Base-by-base conservation (phyloP, 37 sponge, comb jelly and placozoan genomes). In the Chondrilla cf. caribensis region DNA sequence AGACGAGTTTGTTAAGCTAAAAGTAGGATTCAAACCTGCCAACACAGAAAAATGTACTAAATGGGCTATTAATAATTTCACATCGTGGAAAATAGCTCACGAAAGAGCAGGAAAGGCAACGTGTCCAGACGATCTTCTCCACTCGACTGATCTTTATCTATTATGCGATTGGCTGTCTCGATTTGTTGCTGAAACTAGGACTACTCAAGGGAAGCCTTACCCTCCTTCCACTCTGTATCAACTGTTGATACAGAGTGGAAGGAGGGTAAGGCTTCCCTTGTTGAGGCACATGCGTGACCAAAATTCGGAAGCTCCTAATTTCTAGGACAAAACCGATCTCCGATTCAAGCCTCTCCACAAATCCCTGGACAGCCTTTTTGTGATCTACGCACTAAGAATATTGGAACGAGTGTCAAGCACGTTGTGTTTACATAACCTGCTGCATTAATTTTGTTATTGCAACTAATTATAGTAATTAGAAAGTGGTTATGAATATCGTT, bases 71-170 rank as follows among this genome's bases (percentile, higher is more conserved):
- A 70, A 70, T 37, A 36, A 22, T 29, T 36, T 70, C 71, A 29
- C 35, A 31, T 22, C 71, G 5, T 70, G 71, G 71, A 70, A 29
- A 38, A 38, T 33, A 9, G 39, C 71, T 35, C 71, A 31, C 38
- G 32, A 70, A 7, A 31, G 32, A 38, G 29, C 21, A 29, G 22
- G 22, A 6, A 6, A 22, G 7, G 71, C 35, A 7, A 22, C 22
- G 38, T 70, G 71, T 70, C 71, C 71, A 70, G 31, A 29, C 71
- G 71, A 70, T 29, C 22, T 70, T 70, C 29, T 70, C 71, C 22
- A 33, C 38, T 33, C 5, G 14, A 29, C 38, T 70, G 29, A 70
- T 29, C 31, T 38, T 33, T 9, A 22, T 5, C 14, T 7, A 33
- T 29, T 70, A 17, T 33, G 29, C 38, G 32, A 14, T 6, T 70